Percentiles rank a stretch among this genome's conserved stretches.
phyloP scores from a whole-genome alignment of 2,888 invertebrate genomes.

The Cynaeus angustus region DNA sequence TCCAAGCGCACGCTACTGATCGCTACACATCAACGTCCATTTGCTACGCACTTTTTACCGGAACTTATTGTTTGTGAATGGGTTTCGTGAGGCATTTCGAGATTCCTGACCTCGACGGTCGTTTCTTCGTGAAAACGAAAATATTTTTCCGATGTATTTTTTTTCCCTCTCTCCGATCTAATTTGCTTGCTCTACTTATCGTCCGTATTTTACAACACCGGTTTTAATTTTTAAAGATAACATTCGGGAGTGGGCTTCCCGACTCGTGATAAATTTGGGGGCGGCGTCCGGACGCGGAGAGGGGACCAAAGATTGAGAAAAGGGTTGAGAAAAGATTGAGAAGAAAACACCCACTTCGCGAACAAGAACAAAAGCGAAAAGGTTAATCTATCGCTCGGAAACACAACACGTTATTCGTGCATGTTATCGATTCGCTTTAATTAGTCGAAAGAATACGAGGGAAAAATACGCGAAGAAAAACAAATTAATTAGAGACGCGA shows the following conservation, averaged over 20 bases:
- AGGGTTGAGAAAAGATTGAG: constrained; percentile 60
- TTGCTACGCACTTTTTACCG: constrained; percentile 55
- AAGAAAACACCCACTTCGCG: constrained; percentile 58
- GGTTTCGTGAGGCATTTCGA: constrained; percentile 37
- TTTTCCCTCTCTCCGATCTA: constrained; percentile 17
- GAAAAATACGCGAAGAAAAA: constrained; percentile 26
- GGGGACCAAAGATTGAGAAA: constrained; percentile 54
- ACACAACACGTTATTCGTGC: constrained; percentile 45
- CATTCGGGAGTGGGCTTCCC: constrained; percentile 45
- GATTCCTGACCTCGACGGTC: constrained; percentile 12
- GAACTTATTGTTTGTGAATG: constrained; percentile 57
- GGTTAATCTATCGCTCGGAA: constrained; percentile 54
- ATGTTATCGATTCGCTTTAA: constrained; percentile 54
- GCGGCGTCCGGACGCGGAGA: constrained; percentile 47
- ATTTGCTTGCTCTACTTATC: constrained; percentile 30
- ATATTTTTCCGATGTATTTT: constrained; percentile 8
- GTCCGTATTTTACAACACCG: constrained; percentile 30
- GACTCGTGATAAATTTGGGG: constrained; percentile 51
- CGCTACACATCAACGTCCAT: constrained; percentile 51
- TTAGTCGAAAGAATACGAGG: constrained; percentile 48
- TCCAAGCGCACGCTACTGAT: constrained; percentile 34
- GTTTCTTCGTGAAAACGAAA: too few species aligned
- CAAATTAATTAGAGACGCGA: constrained; percentile 34
- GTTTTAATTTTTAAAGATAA: constrained; percentile 48
- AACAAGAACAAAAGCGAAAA: constrained; percentile 55